Evolutionary conservation across 2,113 vertebrate genomes (phyloP).

Genomic region (Zapus hudsonius): DNA sequence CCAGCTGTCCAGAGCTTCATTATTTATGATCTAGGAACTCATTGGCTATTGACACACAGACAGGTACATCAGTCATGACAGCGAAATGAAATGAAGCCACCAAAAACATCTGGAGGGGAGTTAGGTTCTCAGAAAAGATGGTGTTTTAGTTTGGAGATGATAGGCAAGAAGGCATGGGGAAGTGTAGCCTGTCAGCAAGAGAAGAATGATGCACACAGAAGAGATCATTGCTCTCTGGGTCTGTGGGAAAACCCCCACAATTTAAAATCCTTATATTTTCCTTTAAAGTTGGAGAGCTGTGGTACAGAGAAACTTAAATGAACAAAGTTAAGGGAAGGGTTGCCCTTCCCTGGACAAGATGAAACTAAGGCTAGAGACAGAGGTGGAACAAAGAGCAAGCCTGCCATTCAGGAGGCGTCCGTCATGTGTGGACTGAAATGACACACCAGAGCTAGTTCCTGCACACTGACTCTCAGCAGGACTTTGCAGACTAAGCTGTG

Average conservation of each 20-base stretch:
- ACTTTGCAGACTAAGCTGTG: neutral
- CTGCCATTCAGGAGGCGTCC: neutral
- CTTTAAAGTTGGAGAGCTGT: constrained; percentile 4
- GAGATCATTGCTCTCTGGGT: neutral
- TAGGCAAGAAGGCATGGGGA: neutral
- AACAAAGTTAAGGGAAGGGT: constrained; percentile 35
- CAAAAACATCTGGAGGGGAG: neutral
- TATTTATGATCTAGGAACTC: constrained; percentile 10
- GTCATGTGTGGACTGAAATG: neutral
- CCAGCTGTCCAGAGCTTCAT: neutral
- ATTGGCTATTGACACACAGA: neutral
- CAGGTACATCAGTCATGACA: neutral
- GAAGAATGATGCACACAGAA: neutral
- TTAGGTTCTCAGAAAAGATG: constrained; percentile 44
- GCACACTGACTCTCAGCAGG: neutral
- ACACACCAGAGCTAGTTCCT: neutral
- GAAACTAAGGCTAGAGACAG: neutral
- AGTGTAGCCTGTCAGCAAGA: neutral
- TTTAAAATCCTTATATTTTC: neutral
- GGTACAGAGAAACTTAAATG: constrained; percentile 36
- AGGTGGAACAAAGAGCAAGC: neutral
- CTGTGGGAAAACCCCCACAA: neutral
- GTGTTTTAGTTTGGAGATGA: constrained; percentile 31
- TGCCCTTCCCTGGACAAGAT: neutral
- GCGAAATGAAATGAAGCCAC: constrained; percentile 2